Percentiles rank a stretch among this genome's conserved stretches.
Conservation (phyloP, 2,888 invertebrate species). For the Drosophila colorata region DNA sequence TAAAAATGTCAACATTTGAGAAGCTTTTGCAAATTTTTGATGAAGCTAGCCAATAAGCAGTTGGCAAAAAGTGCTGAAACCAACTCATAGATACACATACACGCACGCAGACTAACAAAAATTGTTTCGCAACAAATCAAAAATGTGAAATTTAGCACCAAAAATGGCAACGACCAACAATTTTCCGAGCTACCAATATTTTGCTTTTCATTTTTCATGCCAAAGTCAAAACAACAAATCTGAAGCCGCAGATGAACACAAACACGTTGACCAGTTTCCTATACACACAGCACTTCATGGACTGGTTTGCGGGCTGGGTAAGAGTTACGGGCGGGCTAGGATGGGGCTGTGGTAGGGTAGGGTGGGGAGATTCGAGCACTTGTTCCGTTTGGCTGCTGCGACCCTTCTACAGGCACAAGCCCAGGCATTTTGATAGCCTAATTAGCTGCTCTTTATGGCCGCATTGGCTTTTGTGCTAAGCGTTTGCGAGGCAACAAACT, state of each 20-base stretch:
- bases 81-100: constrained; percentile 2
- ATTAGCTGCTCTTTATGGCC: constrained; percentile 74
- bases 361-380: constrained; percentile 25
- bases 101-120: constrained; percentile 27
- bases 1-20: constrained; percentile 72
- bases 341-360: neutral
- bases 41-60: constrained; percentile 36
- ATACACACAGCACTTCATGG: neutral
- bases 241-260: constrained; percentile 57
- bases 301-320: neutral
- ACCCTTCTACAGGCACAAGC: constrained; percentile 13
- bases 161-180: constrained; percentile 29
- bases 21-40: constrained; percentile 56
- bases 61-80: constrained; percentile 27
- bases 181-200: constrained; percentile 38
- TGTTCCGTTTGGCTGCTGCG: constrained; percentile 60
- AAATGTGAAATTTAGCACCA: constrained; percentile 51
- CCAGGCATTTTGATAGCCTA: constrained; percentile 76
- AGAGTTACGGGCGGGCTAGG: neutral
- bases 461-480: constrained; percentile 74
- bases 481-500: constrained; percentile 64
- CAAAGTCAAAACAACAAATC: constrained; percentile 63
- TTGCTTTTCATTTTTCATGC: constrained; percentile 24
- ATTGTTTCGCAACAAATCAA: constrained; percentile 69
- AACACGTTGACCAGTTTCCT: constrained; percentile 43